phyloP scores from a whole-genome alignment of 2,797 vertebrate species.

The Petrocephalus sullivani region DNA sequence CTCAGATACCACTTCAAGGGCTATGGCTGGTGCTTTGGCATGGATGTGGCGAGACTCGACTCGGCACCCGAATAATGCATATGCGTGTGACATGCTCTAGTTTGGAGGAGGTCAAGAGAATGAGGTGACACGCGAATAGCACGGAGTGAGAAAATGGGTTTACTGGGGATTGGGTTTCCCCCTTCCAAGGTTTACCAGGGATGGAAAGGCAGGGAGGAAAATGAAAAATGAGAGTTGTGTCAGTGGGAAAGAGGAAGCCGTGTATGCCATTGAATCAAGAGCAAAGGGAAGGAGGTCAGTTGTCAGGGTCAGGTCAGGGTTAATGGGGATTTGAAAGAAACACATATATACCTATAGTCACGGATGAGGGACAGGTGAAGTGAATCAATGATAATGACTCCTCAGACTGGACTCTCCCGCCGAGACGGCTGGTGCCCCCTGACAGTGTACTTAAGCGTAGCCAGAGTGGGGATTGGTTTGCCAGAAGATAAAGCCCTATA shows the following conservation, averaged over 20 bases:
- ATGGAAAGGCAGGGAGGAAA: not conserved
- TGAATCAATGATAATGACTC: not conserved
- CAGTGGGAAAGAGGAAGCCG: not conserved
- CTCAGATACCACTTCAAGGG: not conserved
- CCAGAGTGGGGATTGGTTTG: not conserved
- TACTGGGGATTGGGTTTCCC: not conserved
- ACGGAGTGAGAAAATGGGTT: not conserved
- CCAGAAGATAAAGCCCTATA: not conserved
- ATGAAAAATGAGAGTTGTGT: not conserved
- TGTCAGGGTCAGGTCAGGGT: not conserved
- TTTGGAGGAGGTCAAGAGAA: not conserved
- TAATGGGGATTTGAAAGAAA: not conserved
- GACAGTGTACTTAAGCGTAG: not conserved
- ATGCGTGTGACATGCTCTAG: not conserved
- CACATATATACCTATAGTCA: not conserved
- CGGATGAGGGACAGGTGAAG: not conserved
- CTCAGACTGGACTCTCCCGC: not conserved
- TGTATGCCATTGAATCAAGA: not conserved
- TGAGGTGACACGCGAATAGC: not conserved
- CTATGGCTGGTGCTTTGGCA: not conserved
- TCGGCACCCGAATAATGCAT: not conserved
- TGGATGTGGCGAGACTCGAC: not conserved
- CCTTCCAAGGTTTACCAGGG: not conserved
- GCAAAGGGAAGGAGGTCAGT: not conserved
- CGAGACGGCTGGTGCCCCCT: not conserved